Evolutionary conservation across 37 sponge, comb jelly and placozoan species (phyloP).

Genomic region (Tethya wilhelma): DNA sequence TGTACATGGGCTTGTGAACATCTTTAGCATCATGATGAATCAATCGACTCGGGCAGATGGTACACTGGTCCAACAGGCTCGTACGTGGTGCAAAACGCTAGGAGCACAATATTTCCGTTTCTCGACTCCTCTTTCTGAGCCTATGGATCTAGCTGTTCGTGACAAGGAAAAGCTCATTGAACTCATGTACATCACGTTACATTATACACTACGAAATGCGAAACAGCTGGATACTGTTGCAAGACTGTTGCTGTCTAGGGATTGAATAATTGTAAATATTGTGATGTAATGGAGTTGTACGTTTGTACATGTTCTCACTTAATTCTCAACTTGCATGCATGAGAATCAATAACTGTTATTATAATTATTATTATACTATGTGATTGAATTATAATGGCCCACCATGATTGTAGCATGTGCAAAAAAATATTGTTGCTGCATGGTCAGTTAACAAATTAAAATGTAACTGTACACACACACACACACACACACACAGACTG

Average conservation of each 20-base stretch:
- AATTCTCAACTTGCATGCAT: no score
- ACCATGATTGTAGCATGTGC: no score
- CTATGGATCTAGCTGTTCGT: conserved; percentile 18
- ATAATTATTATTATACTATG: no score
- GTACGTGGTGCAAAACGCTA: conserved; percentile 39
- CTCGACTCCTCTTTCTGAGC: conserved; percentile 12
- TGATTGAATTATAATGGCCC: no score
- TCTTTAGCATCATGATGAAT: conserved; percentile 28
- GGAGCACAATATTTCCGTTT: conserved; percentile 31
- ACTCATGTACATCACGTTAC: conserved; percentile 21
- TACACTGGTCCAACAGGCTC: conserved; percentile 32
- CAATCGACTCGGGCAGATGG: conserved; percentile 54
- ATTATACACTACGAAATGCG: conserved; percentile 17
- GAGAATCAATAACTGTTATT: no score
- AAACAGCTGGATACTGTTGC: conserved; percentile 25
- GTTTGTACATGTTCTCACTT: not conserved
- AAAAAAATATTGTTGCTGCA: no score
- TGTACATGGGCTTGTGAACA: conserved; percentile 1
- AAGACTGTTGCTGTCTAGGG: conserved; percentile 5
- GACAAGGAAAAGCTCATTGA: conserved; percentile 19
- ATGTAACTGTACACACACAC: no score
- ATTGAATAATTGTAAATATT: no score
- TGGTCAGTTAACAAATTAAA: no score
- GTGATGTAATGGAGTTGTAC: no score
- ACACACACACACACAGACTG: no score